Evolutionary conservation across 2,888 invertebrate species (phyloP), one percentile per base, ranked within the genome.

Genomic region (Gnatocerus cornutus): DNA sequence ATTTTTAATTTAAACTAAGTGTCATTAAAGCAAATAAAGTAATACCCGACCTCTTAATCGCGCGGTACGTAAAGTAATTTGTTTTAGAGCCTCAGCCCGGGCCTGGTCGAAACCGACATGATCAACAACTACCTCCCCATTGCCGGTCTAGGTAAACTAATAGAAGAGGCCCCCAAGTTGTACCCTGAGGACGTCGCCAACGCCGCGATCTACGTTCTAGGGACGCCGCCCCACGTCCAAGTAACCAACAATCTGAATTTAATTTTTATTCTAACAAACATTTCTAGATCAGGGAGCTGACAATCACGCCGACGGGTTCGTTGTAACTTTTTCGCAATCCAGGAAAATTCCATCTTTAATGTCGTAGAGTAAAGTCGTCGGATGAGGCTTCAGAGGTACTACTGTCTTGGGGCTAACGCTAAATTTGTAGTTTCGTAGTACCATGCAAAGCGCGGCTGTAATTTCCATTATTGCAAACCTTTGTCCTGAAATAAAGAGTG

Each of bases 21-120:
- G n/a, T n/a, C n/a, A n/a, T n/a, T n/a, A n/a, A n/a, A n/a, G n/a
- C n/a, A n/a, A n/a, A n/a, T n/a, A n/a, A n/a, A n/a, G n/a, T n/a
- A n/a, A n/a, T 30, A 52, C 27, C 10, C 27, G 52, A 48, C 3
- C 16, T n/a, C n/a, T n/a, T n/a, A n/a, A n/a, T n/a, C n/a, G n/a
- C n/a, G n/a, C n/a, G n/a, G n/a, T n/a, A n/a, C n/a, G n/a, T n/a
- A n/a, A n/a, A n/a, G n/a, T 21, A 29, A 7, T 50, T 50, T 50
- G 1, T 55, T 30, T 48, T 21, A 67, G 68, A 76, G 76, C 52
- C 29, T 75, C 0, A 76, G 76, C 62, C 76, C 76, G 7, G 68
- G 68, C 1, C 9, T 62, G n/a, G 68, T 68, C 3, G 13, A 53
- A 8, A 62, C 68, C 5, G 68, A 68, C 1, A 41, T 53, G 10